Base-by-base conservation (phyloP, 2,888 invertebrate genomes). In the Chamaedrilus cognettii region DNA sequence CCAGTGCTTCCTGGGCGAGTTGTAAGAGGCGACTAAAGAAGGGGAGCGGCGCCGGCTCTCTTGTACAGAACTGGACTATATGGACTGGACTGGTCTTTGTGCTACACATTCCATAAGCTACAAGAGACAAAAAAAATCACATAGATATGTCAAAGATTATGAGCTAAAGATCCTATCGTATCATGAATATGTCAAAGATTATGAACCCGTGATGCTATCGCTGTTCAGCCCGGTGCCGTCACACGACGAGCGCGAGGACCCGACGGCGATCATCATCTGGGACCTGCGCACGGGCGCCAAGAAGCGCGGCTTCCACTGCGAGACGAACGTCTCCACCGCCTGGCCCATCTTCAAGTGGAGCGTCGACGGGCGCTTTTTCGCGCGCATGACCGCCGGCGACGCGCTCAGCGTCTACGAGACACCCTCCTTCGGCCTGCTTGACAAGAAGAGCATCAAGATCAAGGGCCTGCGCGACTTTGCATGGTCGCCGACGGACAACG, bases 401-500 rank as follows among this genome's bases (percentile, higher is more conserved):
- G 77, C 83, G 34, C 88, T 99, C 35, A 94, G 94, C 73, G 91
- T 99, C 19, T 98, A 96, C 81, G 96, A 97, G 85, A 96, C 98
- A 0, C 96, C 96, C 0, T 94, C 94, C 26, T 98, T 98, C 84
- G 94, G 92, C 69, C 86, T 99, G 65, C 86, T 96, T 4, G 96
- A 97, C 70, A 94, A 96, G 84, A 96, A 96, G 81, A 94, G 95
- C 72, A 90, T 98, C 67, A 96, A 95, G 75, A 82, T 87, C 42
- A 68, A 78, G 34, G 82, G 81, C n/a, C 77, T 51, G 77, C 88
- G 93, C 73, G 96, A 96, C 79, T 98, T 99, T 85, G 91, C 92
- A 75, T 99, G 99, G 98, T 98, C 97, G 0, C 98, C 99, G 0
- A 92, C 96, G 0, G 96, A 97, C 82, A 97, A 96, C 81, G 88